Conservation (phyloP, 2,113 vertebrate genomes). For the Myrmophylax atrothorax region DNA sequence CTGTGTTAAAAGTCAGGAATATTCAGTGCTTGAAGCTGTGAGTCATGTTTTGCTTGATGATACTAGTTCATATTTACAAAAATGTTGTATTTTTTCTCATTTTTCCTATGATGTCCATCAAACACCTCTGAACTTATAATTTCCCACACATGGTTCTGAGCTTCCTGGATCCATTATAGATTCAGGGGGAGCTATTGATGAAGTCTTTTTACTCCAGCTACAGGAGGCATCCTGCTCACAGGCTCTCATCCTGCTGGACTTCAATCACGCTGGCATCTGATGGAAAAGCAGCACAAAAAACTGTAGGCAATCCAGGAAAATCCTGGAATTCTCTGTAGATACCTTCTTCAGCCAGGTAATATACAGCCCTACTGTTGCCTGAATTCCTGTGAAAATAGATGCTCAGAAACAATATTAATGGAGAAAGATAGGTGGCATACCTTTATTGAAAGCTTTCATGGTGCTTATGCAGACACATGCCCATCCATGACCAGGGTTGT, state of each 20-base stretch:
- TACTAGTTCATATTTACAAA: background rate
- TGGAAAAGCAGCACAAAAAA: background rate
- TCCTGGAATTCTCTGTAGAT: background rate
- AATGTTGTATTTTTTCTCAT: background rate
- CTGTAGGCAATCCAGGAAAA: background rate
- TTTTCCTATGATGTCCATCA: background rate
- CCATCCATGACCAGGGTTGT: no score
- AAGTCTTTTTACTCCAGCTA: background rate
- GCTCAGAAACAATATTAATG: no score
- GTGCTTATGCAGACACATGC: no score
- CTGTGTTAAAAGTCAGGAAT: background rate
- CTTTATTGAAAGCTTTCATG: no score
- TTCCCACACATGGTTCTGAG: background rate
- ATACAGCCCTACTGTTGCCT: background rate
- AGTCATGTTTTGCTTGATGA: background rate
- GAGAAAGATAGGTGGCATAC: no score
- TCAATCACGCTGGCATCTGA: background rate
- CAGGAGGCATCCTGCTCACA: background rate
- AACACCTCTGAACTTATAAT: background rate
- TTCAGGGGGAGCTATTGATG: background rate
- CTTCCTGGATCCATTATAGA: background rate
- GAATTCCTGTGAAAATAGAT: no score
- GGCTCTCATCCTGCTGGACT: background rate
- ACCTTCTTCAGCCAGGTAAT: background rate
- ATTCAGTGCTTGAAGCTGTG: background rate